Base-by-base conservation (phyloP, 1,140 invertebrate genomes). In the Drosophila santomea region DNA sequence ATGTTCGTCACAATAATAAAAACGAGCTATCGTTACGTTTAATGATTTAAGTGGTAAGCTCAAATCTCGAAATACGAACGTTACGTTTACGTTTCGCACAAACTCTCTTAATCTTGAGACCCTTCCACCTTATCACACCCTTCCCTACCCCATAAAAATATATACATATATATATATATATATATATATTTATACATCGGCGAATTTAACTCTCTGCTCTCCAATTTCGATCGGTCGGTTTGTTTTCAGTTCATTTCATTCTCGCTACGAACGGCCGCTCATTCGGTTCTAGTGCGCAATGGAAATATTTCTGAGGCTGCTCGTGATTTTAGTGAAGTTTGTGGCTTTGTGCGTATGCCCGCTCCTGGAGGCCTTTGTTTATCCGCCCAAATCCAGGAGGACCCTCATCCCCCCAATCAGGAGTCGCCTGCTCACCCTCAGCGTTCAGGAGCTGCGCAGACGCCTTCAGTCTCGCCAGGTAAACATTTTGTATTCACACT, bases 221-320 rank as follows among this genome's bases (percentile, higher is more conserved):
- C 52, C 15, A 17, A 17, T 20, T 64, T n/a, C 1, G 11, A 47
- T 67, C 15, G 32, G 5, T 25, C 41, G 17, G 44, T 48, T 39
- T 15, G 15, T 28, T 51, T 20, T 59, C 58, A 35, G 23, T 28
- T 50, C 4, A 14, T 10, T 38, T 36, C 38, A 58, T 71, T 38
- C 38, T 32, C 32, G 44, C n/a, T 12, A 1, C 23, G 51, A 44
- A 28, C 6, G 23, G 32, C 15, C 14, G 28, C 50, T 20, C 39
- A 45, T 12, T 41, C 48, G 20, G 36, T 67, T 45, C 36, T 15
- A 41, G 12, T 15, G 36, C 48, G 41, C 15, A 52, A 86, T 86
- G 83, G 84, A 86, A 63, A 23, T 88, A 38, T 69, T 86, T 17
- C 44, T 88, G 1, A 75, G 83, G 14, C 15, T 86, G 1, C 52